Evolutionary conservation across 2,888 invertebrate genomes (phyloP), one percentile per base, ranked within the genome.

Genomic region (Melipona beecheii): DNA sequence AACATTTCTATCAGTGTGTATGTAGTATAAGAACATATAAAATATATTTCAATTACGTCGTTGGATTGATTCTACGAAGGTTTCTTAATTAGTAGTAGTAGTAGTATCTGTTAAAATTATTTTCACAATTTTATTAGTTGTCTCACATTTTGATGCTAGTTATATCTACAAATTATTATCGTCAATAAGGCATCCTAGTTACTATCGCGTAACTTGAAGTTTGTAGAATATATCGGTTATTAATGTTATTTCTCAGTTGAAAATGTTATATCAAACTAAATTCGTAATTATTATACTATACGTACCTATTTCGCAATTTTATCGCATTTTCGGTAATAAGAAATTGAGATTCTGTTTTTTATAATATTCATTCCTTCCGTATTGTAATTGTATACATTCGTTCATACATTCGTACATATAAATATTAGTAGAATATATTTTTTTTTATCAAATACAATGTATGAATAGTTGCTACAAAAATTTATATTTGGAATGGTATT

Each of bases 151-250:
- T 82, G 65, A 60, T 66, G 68, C 71, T 72, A 50, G 27, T 52
- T 71, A 52, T 70, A 27, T 54, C 71, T 84, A 80, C 58, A 62
- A 36, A 66, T 74, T 82, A 84, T 84, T 82, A 77, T 83, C 75
- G 65, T 68, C 21, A 43, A 75, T 75, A 84, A 84, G 78, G 72
- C 78, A 78, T 83, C 31, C 78, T 75, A 78, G 70, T 78, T 70
- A 62, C 66, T 43, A 64, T 50, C 36, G 4, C 17, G n/a, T 68
- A 49, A 36, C 31, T 69, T 68, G 27, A 56, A n/a, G 31, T 31
- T 71, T 50, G 17, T 56, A 70, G 60, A 68, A 54, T 80, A 66
- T 19, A 17, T 36, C 4, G 58, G 19, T 27, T 52, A 76, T 56
- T 75, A 58, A 50, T n/a, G 21, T 24, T 43, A 49, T 62, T 56